These are phyloP conservation scores for Euspilapteryx auroguttella DNA, from an alignment of 2,888 invertebrate species.

Conservation along the genomic window DNA sequence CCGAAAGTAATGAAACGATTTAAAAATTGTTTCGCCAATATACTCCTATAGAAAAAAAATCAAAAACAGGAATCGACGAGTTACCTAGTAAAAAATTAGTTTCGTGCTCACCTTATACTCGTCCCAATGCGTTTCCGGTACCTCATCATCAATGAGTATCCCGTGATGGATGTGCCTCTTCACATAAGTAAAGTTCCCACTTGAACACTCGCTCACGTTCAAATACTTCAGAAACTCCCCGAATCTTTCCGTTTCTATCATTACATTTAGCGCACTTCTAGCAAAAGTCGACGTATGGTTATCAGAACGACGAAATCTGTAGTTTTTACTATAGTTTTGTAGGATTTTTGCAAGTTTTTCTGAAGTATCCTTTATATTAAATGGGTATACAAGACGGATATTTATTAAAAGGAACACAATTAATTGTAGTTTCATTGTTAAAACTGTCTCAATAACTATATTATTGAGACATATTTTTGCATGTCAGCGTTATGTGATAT, in stretches of 20 bases:
- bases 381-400: not conserved
- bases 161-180: constrained; percentile 21
- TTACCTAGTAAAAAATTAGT: too few species aligned
- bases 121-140: constrained; percentile 34
- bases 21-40: constrained; percentile 1
- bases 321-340: too few species aligned
- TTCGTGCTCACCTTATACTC: constrained; percentile 44
- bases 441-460: too few species aligned
- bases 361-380: not conserved
- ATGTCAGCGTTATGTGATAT: too few species aligned
- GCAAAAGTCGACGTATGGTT: constrained; percentile 11
- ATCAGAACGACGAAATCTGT: too few species aligned
- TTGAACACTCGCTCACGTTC: constrained; percentile 21
- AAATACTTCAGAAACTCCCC: constrained; percentile 17
- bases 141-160: constrained; percentile 19
- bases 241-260: constrained; percentile 18
- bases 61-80: too few species aligned
- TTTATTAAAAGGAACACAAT: not conserved
- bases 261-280: constrained; percentile 15
- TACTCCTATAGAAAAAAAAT: too few species aligned
- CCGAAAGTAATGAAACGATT: not conserved
- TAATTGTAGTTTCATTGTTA: not conserved
- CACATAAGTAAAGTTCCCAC: constrained; percentile 12
- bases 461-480: too few species aligned
- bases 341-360: not conserved